A percentile compares a stretch with the other conserved stretches of the same genome.
Conservation (phyloP, 2,797 vertebrate genomes). For the Notamacropus eugenii region DNA sequence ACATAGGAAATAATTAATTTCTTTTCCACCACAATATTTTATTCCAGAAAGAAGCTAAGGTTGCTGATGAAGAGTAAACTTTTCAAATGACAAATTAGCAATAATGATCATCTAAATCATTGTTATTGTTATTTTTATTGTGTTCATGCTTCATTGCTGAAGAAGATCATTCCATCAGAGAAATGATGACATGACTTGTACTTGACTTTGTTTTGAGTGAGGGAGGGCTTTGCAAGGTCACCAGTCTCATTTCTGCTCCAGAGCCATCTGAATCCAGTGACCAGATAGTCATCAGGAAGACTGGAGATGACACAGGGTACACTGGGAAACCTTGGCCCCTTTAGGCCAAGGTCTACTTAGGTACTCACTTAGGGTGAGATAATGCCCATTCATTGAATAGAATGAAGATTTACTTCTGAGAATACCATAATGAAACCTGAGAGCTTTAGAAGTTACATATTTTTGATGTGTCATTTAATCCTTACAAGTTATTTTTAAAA, state of each 20-base stretch:
- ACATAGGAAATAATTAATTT: conserved; percentile 3
- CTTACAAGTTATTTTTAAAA: conserved; percentile 55
- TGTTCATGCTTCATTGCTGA: no score
- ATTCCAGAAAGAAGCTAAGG: conserved; percentile 19
- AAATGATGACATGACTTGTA: no score
- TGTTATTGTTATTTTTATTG: background rate
- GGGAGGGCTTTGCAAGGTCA: no score
- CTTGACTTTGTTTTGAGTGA: no score
- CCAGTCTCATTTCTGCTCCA: no score
- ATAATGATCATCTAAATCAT: conserved; percentile 54
- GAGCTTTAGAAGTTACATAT: conserved; percentile 23
- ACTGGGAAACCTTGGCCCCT: no score
- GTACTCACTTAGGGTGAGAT: no score
- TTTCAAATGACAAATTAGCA: conserved; percentile 48
- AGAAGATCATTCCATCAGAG: no score
- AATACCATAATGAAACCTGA: conserved; percentile 1
- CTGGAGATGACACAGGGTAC: no score
- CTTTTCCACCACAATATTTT: conserved; percentile 17
- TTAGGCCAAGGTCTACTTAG: no score
- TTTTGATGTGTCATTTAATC: conserved; percentile 43
- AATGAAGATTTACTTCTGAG: conserved; percentile 39
- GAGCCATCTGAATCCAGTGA: no score
- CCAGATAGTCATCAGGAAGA: no score
- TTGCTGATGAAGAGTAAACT: conserved; percentile 30
- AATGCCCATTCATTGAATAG: background rate